A percentile compares a stretch with the other conserved stretches of the same genome.
phyloP scores from a whole-genome alignment of 2,888 invertebrate genomes.

The Ditylenchus weischeri region DNA sequence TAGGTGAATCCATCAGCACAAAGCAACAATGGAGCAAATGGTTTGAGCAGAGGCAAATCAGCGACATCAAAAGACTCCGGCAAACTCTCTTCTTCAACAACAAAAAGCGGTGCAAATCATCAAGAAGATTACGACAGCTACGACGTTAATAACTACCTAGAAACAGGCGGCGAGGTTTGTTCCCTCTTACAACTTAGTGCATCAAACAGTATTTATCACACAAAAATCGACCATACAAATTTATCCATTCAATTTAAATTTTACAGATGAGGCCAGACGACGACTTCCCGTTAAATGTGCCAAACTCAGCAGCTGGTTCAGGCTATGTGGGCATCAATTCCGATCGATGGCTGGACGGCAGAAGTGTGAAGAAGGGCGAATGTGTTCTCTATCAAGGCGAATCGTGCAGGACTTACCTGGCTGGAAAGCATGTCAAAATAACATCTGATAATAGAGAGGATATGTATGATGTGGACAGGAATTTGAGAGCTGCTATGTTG shows the following conservation, averaged over 20 bases:
- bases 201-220: no score
- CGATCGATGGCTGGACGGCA: slow-evolving; percentile 55
- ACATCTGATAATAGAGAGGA: slow-evolving; percentile 56
- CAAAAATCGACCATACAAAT: no score
- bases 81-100: no score
- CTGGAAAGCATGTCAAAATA: slow-evolving; percentile 52
- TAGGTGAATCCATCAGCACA: slow-evolving; percentile 9
- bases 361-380: slow-evolving; percentile 50
- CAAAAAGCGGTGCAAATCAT: no score
- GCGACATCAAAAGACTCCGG: no score
- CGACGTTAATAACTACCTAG: no score
- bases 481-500: slow-evolving; percentile 54
- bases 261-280: slow-evolving; percentile 24
- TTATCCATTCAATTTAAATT: background rate
- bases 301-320: slow-evolving; percentile 48
- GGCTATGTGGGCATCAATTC: slow-evolving; percentile 40
- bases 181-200: no score
- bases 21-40: background rate
- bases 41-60: no score
- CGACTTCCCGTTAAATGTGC: slow-evolving; percentile 34
- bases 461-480: slow-evolving; percentile 56
- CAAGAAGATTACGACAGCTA: no score
- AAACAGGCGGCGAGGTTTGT: no score
- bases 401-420: slow-evolving; percentile 51
- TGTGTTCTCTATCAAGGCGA: slow-evolving; percentile 55